phyloP scores from a whole-genome alignment of 1,140 invertebrate species.

The Reticulitermes speratus region DNA sequence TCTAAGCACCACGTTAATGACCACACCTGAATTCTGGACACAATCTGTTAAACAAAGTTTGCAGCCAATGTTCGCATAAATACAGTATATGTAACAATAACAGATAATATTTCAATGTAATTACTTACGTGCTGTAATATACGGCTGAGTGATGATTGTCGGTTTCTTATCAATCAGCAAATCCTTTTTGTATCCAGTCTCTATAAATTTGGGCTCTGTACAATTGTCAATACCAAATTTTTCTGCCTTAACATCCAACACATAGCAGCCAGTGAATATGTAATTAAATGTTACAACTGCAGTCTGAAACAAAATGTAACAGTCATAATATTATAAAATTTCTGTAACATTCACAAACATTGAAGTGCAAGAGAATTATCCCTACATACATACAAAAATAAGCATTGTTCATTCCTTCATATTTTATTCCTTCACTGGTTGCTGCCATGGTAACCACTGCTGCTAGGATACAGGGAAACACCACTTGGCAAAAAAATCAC shows the following conservation, averaged over 20 bases:
- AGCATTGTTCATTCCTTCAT: background rate
- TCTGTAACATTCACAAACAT: background rate
- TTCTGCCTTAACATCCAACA: background rate
- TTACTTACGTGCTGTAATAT: background rate
- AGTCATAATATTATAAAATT: background rate
- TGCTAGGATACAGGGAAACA: too few relatives aligned
- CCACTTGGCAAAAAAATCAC: too few relatives aligned
- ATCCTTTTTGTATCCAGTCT: background rate
- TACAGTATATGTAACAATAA: background rate
- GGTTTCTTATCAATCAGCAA: background rate
- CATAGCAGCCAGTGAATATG: background rate
- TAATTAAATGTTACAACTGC: background rate
- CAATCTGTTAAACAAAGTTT: too few relatives aligned
- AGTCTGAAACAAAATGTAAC: background rate
- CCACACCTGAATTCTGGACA: too few relatives aligned
- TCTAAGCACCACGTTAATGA: too few relatives aligned
- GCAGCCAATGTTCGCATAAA: too few relatives aligned
- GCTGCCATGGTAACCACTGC: too few relatives aligned
- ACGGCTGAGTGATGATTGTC: background rate
- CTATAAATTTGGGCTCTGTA: background rate
- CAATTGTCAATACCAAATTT: background rate
- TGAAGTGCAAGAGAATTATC: background rate
- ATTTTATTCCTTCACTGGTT: too few relatives aligned
- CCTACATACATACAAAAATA: background rate
- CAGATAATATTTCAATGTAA: background rate